phyloP scores from a whole-genome alignment of 2,797 vertebrate genomes.

The Arnoldichthys spilopterus region DNA sequence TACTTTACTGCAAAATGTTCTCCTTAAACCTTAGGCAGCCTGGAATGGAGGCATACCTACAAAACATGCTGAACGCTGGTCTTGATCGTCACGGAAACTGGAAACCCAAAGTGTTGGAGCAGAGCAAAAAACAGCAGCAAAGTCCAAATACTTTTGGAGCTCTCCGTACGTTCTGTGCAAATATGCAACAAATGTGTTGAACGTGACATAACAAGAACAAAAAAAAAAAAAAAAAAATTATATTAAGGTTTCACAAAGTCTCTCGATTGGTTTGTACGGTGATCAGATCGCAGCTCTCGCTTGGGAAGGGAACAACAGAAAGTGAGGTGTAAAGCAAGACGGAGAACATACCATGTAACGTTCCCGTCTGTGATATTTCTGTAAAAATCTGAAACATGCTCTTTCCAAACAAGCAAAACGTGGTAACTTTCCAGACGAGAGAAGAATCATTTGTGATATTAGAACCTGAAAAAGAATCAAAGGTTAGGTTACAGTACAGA shows the following conservation, averaged over 20 bases:
- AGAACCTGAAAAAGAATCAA: slow-evolving; percentile 8
- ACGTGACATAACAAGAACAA: too few relatives aligned
- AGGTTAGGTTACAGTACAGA: slow-evolving; percentile 45
- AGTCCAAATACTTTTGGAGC: slow-evolving; percentile 19
- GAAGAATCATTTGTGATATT: slow-evolving; percentile 27
- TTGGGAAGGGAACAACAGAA: too few relatives aligned
- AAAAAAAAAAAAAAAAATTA: background rate
- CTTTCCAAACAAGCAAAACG: slow-evolving; percentile 32
- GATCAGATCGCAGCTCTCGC: too few relatives aligned
- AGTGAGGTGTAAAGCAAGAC: background rate
- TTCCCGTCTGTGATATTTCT: slow-evolving; percentile 35
- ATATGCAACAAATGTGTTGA: slow-evolving; percentile 33
- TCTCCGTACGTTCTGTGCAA: slow-evolving; percentile 48
- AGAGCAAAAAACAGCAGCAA: background rate
- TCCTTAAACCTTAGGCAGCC: background rate
- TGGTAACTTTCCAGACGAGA: slow-evolving; percentile 39
- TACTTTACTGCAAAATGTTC: background rate
- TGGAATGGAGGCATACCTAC: background rate
- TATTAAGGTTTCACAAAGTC: background rate
- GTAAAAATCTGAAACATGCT: slow-evolving; percentile 51
- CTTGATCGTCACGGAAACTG: background rate
- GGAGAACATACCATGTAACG: slow-evolving; percentile 7
- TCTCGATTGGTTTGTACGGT: slow-evolving; percentile 22
- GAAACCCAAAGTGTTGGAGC: background rate
- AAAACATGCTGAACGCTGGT: background rate